A percentile compares a stretch with the other conserved stretches of the same genome.
Evolutionary conservation across 2,888 invertebrate species (phyloP).

Genomic region (Lomographa bimaculata): DNA sequence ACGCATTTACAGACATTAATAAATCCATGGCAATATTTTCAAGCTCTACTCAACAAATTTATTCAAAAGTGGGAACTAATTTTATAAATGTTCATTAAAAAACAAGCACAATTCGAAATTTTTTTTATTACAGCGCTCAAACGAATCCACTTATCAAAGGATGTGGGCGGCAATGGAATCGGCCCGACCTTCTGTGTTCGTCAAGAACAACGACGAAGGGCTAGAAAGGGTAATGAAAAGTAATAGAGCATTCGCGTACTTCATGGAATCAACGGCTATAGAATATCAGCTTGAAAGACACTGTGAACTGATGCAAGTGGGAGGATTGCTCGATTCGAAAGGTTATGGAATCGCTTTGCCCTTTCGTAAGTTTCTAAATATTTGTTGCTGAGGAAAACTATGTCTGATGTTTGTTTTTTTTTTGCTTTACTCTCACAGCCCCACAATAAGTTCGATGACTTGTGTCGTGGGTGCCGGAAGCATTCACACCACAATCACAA

Average conservation of each 20-base stretch:
- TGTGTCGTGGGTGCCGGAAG: no score
- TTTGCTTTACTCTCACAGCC: no score
- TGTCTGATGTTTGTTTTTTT: no score
- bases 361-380: slow-evolving; percentile 89
- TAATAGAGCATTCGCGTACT: slow-evolving; percentile 93
- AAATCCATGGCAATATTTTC: no score
- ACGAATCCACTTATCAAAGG: slow-evolving; percentile 93
- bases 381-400: no score
- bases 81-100: no score
- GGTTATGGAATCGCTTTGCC: slow-evolving; percentile 97
- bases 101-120: no score
- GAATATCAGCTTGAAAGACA: slow-evolving; percentile 95
- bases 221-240: slow-evolving; percentile 91
- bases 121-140: slow-evolving; percentile 92
- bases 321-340: slow-evolving; percentile 91
- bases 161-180: slow-evolving; percentile 98
- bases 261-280: slow-evolving; percentile 98
- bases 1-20: no score
- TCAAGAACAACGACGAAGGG: slow-evolving; percentile 92
- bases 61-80: no score
- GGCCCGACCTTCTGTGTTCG: slow-evolving; percentile 92
- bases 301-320: slow-evolving; percentile 93
- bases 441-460: no score
- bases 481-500: no score
- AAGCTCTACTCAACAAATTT: no score